Percentiles rank a stretch among this genome's conserved stretches.
phyloP scores from a whole-genome alignment of 2,113 vertebrate genomes.

The Colossoma macropomum region DNA sequence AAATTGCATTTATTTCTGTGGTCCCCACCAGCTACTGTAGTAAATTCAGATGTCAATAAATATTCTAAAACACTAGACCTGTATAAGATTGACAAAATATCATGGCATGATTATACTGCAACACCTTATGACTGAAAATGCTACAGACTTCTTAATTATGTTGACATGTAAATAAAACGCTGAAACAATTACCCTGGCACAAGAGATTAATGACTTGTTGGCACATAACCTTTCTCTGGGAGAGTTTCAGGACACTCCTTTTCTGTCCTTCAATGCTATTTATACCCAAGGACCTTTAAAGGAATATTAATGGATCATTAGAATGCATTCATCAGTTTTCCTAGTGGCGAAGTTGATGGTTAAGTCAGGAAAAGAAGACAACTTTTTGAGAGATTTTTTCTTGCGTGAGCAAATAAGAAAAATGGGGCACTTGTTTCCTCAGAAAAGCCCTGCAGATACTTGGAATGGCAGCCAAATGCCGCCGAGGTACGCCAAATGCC shows the following conservation, averaged over 20 bases:
- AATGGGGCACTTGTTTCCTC: conserved; percentile 43
- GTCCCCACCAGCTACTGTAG: conserved; percentile 14
- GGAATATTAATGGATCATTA: conserved; percentile 74
- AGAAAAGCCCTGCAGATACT: conserved; percentile 65
- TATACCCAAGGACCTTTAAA: conserved; percentile 64
- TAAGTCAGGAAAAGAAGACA: conserved; percentile 61
- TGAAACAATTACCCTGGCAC: conserved; percentile 23
- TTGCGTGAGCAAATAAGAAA: conserved; percentile 32
- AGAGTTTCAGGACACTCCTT: conserved; percentile 35
- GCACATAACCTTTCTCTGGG: conserved; percentile 51
- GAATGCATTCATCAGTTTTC: conserved; percentile 67
- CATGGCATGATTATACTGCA: not conserved
- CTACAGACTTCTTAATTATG: conserved; percentile 42
- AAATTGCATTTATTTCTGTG: conserved; percentile 27
- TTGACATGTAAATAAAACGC: conserved; percentile 50
- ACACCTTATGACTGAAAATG: not conserved
- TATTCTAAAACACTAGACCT: conserved; percentile 11
- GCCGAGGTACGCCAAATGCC: conserved; percentile 57
- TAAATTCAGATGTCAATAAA: conserved; percentile 42
- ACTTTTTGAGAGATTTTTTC: conserved; percentile 61
- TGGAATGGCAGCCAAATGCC: conserved; percentile 67
- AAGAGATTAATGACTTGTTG: conserved; percentile 53
- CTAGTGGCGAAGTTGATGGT: conserved; percentile 57
- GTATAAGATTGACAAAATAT: not conserved
- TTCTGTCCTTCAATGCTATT: conserved; percentile 72